These are phyloP conservation scores for Micronisus gabar DNA, from an alignment of 2,113 vertebrate species.

Conservation along the genomic window DNA sequence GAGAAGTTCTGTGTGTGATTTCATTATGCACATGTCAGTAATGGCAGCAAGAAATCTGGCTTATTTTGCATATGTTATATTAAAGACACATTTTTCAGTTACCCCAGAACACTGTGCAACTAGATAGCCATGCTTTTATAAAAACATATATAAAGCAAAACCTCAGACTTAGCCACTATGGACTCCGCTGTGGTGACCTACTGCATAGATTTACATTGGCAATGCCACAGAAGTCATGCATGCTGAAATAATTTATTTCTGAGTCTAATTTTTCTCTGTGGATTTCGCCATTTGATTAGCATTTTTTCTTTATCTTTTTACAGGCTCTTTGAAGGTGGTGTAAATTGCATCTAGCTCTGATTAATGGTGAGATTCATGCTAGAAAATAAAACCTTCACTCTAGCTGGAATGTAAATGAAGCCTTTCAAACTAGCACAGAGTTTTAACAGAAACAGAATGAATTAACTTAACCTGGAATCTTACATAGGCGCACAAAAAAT, in stretches of 20 bases:
- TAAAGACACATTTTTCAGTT: neutral
- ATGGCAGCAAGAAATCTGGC: neutral
- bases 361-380: slow-evolving; percentile 28
- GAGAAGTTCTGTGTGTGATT: neutral
- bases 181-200: slow-evolving; percentile 38
- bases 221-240: slow-evolving; percentile 33
- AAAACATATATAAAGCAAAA: neutral
- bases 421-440: neutral
- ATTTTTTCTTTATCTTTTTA: slow-evolving; percentile 54
- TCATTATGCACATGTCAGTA: neutral
- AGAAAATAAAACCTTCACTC: slow-evolving; percentile 28
- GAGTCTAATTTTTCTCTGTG: slow-evolving; percentile 10
- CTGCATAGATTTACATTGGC: slow-evolving; percentile 61
- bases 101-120: neutral
- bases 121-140: neutral
- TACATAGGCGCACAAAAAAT: neutral
- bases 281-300: slow-evolving; percentile 56
- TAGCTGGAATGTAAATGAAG: neutral
- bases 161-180: slow-evolving; percentile 7
- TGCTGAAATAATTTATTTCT: slow-evolving; percentile 61
- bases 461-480: neutral
- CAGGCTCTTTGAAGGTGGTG: slow-evolving; percentile 24
- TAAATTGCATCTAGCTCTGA: slow-evolving; percentile 40
- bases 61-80: neutral
- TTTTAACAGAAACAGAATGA: neutral